Evolutionary conservation across 2,113 vertebrate species (phyloP).

Genomic region (Ginglymostoma cirratum): DNA sequence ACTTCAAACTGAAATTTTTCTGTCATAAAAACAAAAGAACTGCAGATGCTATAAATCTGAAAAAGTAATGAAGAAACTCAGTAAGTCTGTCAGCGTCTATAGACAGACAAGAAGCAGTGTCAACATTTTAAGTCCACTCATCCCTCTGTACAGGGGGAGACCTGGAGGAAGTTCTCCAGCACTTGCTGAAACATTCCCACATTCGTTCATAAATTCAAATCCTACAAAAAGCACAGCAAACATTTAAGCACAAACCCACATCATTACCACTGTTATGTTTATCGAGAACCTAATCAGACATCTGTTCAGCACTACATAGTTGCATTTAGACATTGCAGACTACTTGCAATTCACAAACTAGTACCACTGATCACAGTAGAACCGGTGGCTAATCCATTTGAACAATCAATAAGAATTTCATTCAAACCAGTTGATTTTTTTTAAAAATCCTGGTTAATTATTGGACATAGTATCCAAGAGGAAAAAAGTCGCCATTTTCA

Average conservation of each 20-base stretch:
- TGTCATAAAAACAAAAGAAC: too few relatives aligned
- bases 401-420: background rate
- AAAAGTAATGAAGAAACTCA: too few relatives aligned
- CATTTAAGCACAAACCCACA: background rate
- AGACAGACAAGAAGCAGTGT: too few relatives aligned
- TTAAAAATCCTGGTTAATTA: background rate
- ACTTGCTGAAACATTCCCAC: background rate
- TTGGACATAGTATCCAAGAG: background rate
- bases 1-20: background rate
- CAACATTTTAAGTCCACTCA: background rate
- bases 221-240: background rate
- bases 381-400: background rate
- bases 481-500: background rate
- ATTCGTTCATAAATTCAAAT: slow-evolving; percentile 37
- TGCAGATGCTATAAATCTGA: too few relatives aligned
- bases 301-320: background rate
- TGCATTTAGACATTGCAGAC: background rate
- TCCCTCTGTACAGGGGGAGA: background rate
- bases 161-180: too few relatives aligned
- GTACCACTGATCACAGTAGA: background rate
- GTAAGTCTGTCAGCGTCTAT: too few relatives aligned
- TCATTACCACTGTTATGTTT: background rate
- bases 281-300: background rate
- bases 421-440: background rate
- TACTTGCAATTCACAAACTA: background rate